phyloP scores from a whole-genome alignment of 2,797 vertebrate species.

The Anableps anableps region DNA sequence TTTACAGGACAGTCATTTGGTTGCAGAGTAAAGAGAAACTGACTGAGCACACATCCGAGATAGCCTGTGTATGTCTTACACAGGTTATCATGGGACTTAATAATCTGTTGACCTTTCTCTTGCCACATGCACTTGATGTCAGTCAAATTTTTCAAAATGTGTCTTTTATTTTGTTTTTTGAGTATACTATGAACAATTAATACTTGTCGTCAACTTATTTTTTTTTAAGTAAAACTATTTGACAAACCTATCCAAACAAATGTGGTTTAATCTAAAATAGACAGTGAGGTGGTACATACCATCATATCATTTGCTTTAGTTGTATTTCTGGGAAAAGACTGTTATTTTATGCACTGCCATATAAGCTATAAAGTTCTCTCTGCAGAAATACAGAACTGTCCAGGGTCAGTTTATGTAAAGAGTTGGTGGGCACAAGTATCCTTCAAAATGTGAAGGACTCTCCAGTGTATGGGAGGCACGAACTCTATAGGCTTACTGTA shows the following conservation, averaged over 20 bases:
- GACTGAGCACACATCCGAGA: too few species aligned
- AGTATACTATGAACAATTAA: not conserved
- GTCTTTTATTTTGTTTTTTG: not conserved
- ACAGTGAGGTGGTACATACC: too few species aligned
- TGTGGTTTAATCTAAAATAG: not conserved
- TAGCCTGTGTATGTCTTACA: not conserved
- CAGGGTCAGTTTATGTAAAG: constrained; percentile 33
- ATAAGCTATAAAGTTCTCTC: constrained; percentile 18
- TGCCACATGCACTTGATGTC: not conserved
- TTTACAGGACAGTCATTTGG: not conserved
- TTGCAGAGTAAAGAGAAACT: not conserved
- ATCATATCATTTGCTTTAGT: too few species aligned
- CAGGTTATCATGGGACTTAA: not conserved
- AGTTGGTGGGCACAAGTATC: constrained; percentile 6
- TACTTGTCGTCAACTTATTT: not conserved
- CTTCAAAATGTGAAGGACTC: constrained; percentile 39
- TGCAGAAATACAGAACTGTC: constrained; percentile 13
- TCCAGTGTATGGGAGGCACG: not conserved
- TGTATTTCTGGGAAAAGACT: too few species aligned
- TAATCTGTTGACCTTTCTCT: not conserved
- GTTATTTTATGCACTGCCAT: not conserved
- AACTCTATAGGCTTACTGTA: constrained; percentile 17
- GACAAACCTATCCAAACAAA: not conserved
- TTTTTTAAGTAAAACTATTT: not conserved
- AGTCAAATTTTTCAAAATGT: not conserved